Evolutionary conservation across 2,113 vertebrate genomes (phyloP).

Genomic region (Zingel zingel): DNA sequence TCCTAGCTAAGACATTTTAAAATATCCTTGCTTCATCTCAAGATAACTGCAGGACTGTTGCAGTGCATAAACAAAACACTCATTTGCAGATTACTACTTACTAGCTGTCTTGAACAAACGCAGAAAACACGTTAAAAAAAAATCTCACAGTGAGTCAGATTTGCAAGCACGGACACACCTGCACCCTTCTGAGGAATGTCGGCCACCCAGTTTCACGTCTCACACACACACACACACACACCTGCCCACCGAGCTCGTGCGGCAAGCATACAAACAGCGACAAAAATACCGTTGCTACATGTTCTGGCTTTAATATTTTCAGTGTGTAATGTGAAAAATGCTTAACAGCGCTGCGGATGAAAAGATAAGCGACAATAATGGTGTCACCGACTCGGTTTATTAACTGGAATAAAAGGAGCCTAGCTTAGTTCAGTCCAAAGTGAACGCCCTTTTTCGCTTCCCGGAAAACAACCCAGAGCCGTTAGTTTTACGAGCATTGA

Average conservation of each 20-base stretch:
- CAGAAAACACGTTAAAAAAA: neutral
- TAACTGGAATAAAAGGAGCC: constrained; percentile 21
- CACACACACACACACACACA: constrained; percentile 47
- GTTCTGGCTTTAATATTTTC: neutral
- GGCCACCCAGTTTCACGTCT: constrained; percentile 71
- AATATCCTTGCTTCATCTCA: neutral
- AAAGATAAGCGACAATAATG: neutral
- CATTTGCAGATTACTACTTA: neutral
- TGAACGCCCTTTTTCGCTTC: constrained; percentile 81
- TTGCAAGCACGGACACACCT: constrained; percentile 67
- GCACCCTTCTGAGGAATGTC: constrained; percentile 77
- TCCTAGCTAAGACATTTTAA: neutral
- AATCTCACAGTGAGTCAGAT: constrained; percentile 29
- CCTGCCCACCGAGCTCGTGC: constrained; percentile 55
- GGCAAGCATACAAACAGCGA: neutral
- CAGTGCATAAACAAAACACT: neutral
- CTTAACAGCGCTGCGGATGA: too few species aligned
- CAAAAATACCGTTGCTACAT: neutral
- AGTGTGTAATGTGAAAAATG: neutral
- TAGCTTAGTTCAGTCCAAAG: constrained; percentile 55
- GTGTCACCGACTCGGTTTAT: neutral
- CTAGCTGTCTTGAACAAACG: neutral
- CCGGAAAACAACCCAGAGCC: constrained; percentile 59
- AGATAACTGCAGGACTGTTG: neutral
- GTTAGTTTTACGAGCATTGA: neutral